phyloP scores from a whole-genome alignment of 1,140 invertebrate genomes.

The Stegodyphus mimosarum region DNA sequence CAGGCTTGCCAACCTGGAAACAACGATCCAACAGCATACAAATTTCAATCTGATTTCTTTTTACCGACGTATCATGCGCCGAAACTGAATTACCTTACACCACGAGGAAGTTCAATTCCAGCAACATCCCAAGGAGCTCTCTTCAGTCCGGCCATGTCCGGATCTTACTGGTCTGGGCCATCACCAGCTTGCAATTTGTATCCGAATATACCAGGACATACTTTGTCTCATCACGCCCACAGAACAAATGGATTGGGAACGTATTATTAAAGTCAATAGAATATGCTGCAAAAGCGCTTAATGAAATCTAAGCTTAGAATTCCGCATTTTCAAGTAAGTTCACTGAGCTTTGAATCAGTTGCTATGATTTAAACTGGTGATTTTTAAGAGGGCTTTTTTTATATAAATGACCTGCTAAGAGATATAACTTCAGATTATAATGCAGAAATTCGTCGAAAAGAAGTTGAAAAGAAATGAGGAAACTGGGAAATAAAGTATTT shows the following conservation, averaged over 20 bases:
- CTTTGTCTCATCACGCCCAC: conserved; percentile 44
- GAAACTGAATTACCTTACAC: conserved; percentile 56
- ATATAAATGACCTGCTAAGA: too few relatives aligned
- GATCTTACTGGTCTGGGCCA: conserved; percentile 58
- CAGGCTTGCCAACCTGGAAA: conserved; percentile 60
- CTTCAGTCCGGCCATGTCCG: conserved; percentile 48
- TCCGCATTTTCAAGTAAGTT: too few relatives aligned
- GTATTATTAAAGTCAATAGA: conserved; percentile 35
- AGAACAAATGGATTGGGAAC: conserved; percentile 57
- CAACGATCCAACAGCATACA: conserved; percentile 52
- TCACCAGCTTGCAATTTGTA: conserved; percentile 59
- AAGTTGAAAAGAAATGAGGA: too few relatives aligned
- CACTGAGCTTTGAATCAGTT: too few relatives aligned
- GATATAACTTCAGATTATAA: too few relatives aligned
- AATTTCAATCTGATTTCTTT: conserved; percentile 57
- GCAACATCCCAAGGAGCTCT: conserved; percentile 53
- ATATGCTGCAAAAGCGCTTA: too few relatives aligned
- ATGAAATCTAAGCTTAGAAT: too few relatives aligned
- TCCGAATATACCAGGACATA: conserved; percentile 46
- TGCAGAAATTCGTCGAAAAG: too few relatives aligned
- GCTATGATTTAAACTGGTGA: too few relatives aligned
- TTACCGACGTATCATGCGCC: conserved; percentile 57
- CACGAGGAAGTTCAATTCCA: conserved; percentile 39
- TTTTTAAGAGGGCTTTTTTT: too few relatives aligned
- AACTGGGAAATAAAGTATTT: too few relatives aligned